Evolutionary conservation across 2,888 invertebrate species (phyloP).

Genomic region (Pecten maximus): DNA sequence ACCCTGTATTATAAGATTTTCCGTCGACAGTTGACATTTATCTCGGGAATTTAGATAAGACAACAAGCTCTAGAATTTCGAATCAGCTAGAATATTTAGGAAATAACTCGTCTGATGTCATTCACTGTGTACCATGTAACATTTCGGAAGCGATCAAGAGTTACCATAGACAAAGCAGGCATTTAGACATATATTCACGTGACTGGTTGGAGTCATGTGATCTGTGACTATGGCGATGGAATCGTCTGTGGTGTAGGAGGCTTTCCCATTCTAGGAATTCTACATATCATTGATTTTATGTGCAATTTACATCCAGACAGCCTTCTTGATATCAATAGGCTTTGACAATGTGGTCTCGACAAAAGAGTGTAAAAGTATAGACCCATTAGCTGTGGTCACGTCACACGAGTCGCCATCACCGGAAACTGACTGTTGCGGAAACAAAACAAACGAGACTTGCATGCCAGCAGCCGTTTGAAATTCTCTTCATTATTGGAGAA

Average conservation of each 20-base stretch:
- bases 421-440: neutral
- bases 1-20: too few species aligned
- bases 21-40: too few species aligned
- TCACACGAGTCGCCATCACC: neutral
- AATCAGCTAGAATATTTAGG: too few species aligned
- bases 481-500: too few species aligned
- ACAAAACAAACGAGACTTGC: neutral
- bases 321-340: neutral
- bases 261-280: neutral
- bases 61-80: too few species aligned
- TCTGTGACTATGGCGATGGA: neutral
- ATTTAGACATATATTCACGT: too few species aligned
- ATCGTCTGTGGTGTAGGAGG: neutral
- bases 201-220: slow-evolving; percentile 15
- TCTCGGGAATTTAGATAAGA: too few species aligned
- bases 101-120: too few species aligned
- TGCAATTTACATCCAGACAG: slow-evolving; percentile 30
- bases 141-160: too few species aligned
- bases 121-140: too few species aligned
- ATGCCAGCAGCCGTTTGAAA: neutral
- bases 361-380: neutral
- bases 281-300: slow-evolving; percentile 3
- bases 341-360: neutral
- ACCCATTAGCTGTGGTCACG: neutral
- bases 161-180: too few species aligned